Conservation (phyloP, 2,888 invertebrate species). For the Aelia acuminata region DNA sequence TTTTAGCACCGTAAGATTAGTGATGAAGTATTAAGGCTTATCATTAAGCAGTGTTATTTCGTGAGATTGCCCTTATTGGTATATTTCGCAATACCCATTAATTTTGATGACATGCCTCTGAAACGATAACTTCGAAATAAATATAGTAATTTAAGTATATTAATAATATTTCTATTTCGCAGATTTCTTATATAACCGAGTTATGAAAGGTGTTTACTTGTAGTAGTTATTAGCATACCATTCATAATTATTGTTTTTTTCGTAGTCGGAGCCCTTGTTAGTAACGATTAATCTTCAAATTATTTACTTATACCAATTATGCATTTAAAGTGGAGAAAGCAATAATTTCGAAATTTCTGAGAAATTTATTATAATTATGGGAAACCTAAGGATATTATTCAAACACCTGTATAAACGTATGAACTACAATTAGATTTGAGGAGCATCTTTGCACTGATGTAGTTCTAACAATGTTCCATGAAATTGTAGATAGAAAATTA, state of each 20-base stretch:
- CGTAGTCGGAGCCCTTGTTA: not conserved
- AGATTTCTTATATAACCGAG: not conserved
- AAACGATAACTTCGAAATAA: not conserved
- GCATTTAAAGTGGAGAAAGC: not conserved
- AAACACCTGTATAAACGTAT: too few species aligned
- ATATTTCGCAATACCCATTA: not conserved
- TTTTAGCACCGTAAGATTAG: too few species aligned
- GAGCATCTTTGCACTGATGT: too few species aligned
- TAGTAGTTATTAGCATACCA: not conserved
- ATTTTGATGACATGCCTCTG: not conserved
- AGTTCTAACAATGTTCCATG: too few species aligned
- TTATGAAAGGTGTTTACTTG: slow-evolving; percentile 5
- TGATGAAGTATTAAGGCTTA: too few species aligned
- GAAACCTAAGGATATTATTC: not conserved
- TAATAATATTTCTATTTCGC: not conserved
- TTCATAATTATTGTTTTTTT: not conserved
- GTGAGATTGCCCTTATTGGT: not conserved
- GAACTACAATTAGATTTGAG: too few species aligned
- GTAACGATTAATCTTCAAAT: not conserved
- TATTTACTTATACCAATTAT: not conserved
- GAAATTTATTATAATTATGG: not conserved
- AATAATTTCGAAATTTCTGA: not conserved
- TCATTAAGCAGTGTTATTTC: not conserved
- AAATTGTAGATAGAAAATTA: too few species aligned
- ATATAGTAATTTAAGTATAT: not conserved